phyloP scores from a whole-genome alignment of 1,140 invertebrate species.

The Nixonia krombeini region DNA sequence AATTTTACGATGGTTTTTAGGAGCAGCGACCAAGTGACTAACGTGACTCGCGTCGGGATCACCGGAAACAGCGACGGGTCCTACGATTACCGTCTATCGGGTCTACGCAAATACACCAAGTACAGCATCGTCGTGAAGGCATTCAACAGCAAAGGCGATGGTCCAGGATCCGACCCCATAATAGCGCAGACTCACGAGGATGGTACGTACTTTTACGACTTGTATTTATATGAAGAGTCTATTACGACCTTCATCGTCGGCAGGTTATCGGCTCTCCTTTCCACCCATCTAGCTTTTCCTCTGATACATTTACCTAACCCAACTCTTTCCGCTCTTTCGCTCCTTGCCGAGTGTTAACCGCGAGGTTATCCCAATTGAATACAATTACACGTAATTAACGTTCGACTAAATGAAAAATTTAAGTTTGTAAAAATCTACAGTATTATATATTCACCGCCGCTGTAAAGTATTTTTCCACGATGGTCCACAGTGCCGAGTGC shows the following conservation, averaged over 20 bases:
- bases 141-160: slow-evolving; percentile 85
- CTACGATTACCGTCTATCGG: slow-evolving; percentile 75
- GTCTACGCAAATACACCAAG: slow-evolving; percentile 83
- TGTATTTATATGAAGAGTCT: not conserved
- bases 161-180: slow-evolving; percentile 79
- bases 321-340: too few relatives aligned
- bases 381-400: too few relatives aligned
- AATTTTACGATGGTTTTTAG: slow-evolving; percentile 42
- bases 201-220: slow-evolving; percentile 70
- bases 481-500: slow-evolving; percentile 76
- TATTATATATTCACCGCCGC: too few relatives aligned
- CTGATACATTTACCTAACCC: too few relatives aligned
- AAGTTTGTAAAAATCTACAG: too few relatives aligned
- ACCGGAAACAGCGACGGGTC: slow-evolving; percentile 68
- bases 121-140: slow-evolving; percentile 85
- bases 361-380: too few relatives aligned
- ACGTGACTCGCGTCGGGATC: slow-evolving; percentile 70
- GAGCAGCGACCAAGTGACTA: slow-evolving; percentile 61
- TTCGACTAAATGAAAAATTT: too few relatives aligned
- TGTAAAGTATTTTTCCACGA: too few relatives aligned
- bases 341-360: too few relatives aligned
- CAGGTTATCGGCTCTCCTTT: too few relatives aligned
- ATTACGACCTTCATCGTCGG: too few relatives aligned
- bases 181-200: slow-evolving; percentile 85
- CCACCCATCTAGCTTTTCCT: too few relatives aligned